phyloP scores from a whole-genome alignment of 2,888 invertebrate species.

The Caenorhabditis zanzibari region DNA sequence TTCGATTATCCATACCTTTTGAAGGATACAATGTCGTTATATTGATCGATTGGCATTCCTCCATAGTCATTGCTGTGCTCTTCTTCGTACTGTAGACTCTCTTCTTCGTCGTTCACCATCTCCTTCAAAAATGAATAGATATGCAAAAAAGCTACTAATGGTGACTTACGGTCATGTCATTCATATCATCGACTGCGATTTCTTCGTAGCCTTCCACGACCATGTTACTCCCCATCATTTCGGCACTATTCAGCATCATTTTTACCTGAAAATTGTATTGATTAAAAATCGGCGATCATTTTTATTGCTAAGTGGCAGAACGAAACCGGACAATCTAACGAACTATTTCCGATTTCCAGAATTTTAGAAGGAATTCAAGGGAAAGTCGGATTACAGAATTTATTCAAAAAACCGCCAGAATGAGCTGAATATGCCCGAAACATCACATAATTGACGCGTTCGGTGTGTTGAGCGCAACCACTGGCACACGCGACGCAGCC shows the following conservation, averaged over 20 bases:
- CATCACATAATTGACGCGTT: slow-evolving; percentile 61
- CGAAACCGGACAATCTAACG: not conserved
- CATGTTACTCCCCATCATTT: slow-evolving; percentile 60
- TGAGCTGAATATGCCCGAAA: slow-evolving; percentile 55
- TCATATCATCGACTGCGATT: slow-evolving; percentile 61
- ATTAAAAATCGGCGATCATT: not conserved
- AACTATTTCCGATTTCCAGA: not conserved
- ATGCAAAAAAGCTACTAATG: not conserved
- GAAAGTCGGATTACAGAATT: not conserved
- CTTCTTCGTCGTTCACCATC: slow-evolving; percentile 48
- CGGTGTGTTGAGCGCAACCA: slow-evolving; percentile 31
- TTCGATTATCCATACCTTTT: slow-evolving; percentile 60
- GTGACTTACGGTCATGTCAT: slow-evolving; percentile 50
- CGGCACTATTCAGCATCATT: slow-evolving; percentile 44
- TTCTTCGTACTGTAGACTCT: slow-evolving; percentile 57
- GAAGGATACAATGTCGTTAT: slow-evolving; percentile 72
- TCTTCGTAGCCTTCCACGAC: slow-evolving; percentile 63
- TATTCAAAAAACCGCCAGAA: slow-evolving; percentile 59
- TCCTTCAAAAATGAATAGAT: not conserved
- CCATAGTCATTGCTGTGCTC: slow-evolving; percentile 68
- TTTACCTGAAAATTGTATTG: not conserved
- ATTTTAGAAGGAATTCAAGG: not conserved
- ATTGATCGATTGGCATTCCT: slow-evolving; percentile 71
- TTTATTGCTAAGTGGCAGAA: not conserved
- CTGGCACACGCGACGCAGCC: slow-evolving; percentile 36